A percentile compares a stretch with the other conserved stretches of the same genome.
Conservation (phyloP, 2,888 invertebrate genomes). For the Sceliomorpha sp. region DNA sequence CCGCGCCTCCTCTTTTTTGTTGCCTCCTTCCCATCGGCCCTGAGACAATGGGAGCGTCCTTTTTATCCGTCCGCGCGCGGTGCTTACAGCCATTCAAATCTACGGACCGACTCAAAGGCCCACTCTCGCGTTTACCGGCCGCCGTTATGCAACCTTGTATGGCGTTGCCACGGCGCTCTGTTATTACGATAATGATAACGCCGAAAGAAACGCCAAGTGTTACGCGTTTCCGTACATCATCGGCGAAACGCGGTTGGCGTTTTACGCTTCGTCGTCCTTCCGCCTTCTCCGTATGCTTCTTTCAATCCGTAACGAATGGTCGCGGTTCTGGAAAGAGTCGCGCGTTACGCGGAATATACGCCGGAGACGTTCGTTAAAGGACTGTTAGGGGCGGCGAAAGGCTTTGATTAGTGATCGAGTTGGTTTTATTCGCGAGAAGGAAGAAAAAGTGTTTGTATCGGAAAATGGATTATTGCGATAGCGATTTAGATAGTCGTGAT, state of each 20-base stretch:
- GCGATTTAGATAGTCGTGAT: too few relatives aligned
- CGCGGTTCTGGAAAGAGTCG: too few relatives aligned
- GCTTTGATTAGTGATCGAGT: too few relatives aligned
- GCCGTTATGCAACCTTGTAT: slow-evolving; percentile 38
- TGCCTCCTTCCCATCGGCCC: slow-evolving; percentile 19
- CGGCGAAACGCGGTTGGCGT: slow-evolving; percentile 12
- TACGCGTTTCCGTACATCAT: slow-evolving; percentile 21
- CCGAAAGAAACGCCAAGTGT: slow-evolving; percentile 19
- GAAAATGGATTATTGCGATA: too few relatives aligned
- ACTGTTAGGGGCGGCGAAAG: too few relatives aligned
- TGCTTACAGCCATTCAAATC: slow-evolving; percentile 36
- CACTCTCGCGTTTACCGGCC: slow-evolving; percentile 12
- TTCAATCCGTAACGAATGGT: too few relatives aligned
- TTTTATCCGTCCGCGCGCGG: slow-evolving; percentile 21
- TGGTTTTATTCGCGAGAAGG: too few relatives aligned
- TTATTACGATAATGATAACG: slow-evolving; percentile 49
- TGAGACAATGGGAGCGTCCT: slow-evolving; percentile 36
- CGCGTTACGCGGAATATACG: too few relatives aligned
- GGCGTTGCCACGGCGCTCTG: slow-evolving; percentile 36
- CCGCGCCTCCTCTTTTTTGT: slow-evolving; percentile 33
- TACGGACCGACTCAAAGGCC: slow-evolving; percentile 32
- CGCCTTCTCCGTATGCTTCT: too few relatives aligned
- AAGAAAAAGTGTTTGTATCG: too few relatives aligned
- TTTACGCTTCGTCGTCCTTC: slow-evolving; percentile 5
- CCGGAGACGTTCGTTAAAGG: too few relatives aligned